Evolutionary conservation across 2,888 invertebrate genomes (phyloP), one percentile per base, ranked within the genome.

Genomic region (Brachycybe producta): DNA sequence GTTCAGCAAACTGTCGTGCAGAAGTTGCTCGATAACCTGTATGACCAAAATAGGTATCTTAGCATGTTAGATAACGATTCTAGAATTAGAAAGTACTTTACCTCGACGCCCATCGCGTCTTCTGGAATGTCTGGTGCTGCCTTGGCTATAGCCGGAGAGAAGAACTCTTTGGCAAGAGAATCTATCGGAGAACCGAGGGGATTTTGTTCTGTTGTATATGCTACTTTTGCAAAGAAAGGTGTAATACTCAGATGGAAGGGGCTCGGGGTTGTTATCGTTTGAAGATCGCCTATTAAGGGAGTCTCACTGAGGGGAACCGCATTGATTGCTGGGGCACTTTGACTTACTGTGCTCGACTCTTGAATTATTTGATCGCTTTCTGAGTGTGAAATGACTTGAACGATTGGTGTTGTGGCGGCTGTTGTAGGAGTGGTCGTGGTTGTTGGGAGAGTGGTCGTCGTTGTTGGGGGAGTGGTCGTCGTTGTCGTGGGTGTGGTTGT

Each of bases 131-230:
- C 24, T 5, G 26, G 41, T 24, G 23, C 41, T 28, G 28, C 32
- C 44, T 44, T 28, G 4, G 44, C 44, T 8, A 44, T 44, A 11
- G 44, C 44, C 32, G 44, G 44, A 19, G 44, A 44, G 19, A 30
- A 44, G 15, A 44, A 44, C 19, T 44, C 44, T 32, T 44, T 44
- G 30, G 44, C 28, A 30, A 44, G 28, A 19, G 28, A 28, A n/a
- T 44, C 44, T 15, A 44, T 32, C 7, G 44, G 32, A 19, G 32
- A 7, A 8, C 44, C 44, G 2, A 44, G 32, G 7, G 44, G 30
- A 32, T 44, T 28, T 17, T 19, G 21, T 23, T 44, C 44, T 11
- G 44, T 28, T 15, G 44, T 44, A 19, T n/a, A n/a, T n/a, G n/a
- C n/a, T n/a, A n/a, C n/a, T n/a, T n/a, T n/a, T n/a, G n/a, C n/a